A percentile compares a stretch with the other conserved stretches of the same genome.
phyloP scores from a whole-genome alignment of 2,113 vertebrate genomes.

The Gnathonemus longibarbis region DNA sequence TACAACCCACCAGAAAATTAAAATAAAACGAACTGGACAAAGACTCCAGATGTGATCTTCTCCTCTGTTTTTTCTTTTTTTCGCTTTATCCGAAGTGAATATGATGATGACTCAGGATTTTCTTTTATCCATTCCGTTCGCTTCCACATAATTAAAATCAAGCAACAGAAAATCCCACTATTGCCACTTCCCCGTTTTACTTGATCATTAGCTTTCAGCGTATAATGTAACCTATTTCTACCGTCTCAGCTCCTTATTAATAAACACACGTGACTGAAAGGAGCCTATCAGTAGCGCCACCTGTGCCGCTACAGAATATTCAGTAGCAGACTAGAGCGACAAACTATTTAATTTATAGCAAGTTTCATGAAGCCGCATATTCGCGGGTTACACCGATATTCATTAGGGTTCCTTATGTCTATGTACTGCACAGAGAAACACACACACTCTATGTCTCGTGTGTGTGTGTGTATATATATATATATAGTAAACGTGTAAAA shows the following conservation, averaged over 20 bases:
- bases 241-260: slow-evolving; percentile 56
- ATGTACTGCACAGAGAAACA: background rate
- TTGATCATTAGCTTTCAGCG: slow-evolving; percentile 28
- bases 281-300: slow-evolving; percentile 63
- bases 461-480: no score
- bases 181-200: slow-evolving; percentile 26
- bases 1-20: background rate
- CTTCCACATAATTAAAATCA: slow-evolving; percentile 15
- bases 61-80: background rate
- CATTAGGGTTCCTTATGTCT: background rate
- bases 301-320: slow-evolving; percentile 67
- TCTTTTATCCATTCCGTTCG: slow-evolving; percentile 9
- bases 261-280: slow-evolving; percentile 62
- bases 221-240: slow-evolving; percentile 45
- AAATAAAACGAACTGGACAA: slow-evolving; percentile 16
- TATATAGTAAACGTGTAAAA: no score
- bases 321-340: slow-evolving; percentile 34
- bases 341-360: slow-evolving; percentile 6
- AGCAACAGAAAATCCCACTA: slow-evolving; percentile 23
- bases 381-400: background rate
- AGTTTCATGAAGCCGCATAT: background rate
- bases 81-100: slow-evolving; percentile 9
- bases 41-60: slow-evolving; percentile 18
- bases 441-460: no score
- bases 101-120: background rate